A percentile compares a stretch with the other conserved stretches of the same genome.
These are phyloP conservation scores for Dendrocopos noguchii DNA, from an alignment of 2,113 vertebrate species.

Conservation along the genomic window DNA sequence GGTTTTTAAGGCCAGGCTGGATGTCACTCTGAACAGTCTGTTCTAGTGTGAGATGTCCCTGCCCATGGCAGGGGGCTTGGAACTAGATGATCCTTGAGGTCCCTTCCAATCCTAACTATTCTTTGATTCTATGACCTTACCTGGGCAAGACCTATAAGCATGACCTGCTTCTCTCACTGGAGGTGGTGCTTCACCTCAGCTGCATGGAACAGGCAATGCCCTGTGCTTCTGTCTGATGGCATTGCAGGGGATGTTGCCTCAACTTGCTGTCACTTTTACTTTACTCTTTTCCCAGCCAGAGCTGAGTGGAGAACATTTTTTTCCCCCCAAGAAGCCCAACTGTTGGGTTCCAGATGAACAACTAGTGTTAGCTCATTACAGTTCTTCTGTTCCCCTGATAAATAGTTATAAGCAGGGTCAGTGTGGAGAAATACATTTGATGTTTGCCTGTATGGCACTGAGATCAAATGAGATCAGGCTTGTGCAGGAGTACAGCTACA, in stretches of 20 bases:
- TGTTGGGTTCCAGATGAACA: background rate
- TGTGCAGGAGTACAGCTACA: background rate
- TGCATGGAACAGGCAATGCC: background rate
- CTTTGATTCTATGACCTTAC: background rate
- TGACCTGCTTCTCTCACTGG: accelerated
- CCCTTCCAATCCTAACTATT: too few species aligned
- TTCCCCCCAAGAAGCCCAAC: background rate
- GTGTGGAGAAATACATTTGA: background rate
- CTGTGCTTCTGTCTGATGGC: accelerated
- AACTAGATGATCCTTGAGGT: too few species aligned
- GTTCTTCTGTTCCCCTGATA: background rate
- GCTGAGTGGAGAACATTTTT: background rate
- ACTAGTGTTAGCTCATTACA: background rate
- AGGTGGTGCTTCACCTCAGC: background rate
- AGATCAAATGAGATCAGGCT: background rate
- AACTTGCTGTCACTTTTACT: background rate
- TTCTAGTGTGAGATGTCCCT: too few species aligned
- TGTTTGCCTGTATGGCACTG: background rate
- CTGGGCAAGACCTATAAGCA: background rate
- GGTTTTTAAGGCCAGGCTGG: too few species aligned
- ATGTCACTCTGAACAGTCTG: too few species aligned
- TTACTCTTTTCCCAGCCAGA: background rate
- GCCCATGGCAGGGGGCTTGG: too few species aligned
- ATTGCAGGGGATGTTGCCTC: background rate
- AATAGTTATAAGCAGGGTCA: conserved; percentile 21